Evolutionary conservation across 1,140 invertebrate genomes (phyloP).

Genomic region (Monochamus saltuarius): DNA sequence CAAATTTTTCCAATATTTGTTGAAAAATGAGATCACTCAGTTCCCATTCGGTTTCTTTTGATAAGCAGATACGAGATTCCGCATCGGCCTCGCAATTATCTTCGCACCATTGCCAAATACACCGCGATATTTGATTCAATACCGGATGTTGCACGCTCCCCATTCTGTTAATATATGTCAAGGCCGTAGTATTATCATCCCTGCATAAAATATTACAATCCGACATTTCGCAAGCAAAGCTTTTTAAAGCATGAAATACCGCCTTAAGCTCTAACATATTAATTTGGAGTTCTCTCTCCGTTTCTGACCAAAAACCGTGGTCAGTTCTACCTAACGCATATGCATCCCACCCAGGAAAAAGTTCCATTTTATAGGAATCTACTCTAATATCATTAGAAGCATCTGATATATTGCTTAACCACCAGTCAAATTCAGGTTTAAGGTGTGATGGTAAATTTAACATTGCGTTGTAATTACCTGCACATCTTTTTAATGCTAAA

Average conservation of each 20-base stretch:
- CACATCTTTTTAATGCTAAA: slow-evolving; percentile 4
- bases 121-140: slow-evolving; percentile 25
- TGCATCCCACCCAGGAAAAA: slow-evolving; percentile 14
- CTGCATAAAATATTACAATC: slow-evolving; percentile 34
- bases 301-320: slow-evolving; percentile 13
- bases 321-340: slow-evolving; percentile 5
- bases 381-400: not conserved
- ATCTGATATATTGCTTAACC: slow-evolving; percentile 5
- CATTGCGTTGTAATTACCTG: slow-evolving; percentile 8
- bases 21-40: slow-evolving; percentile 9
- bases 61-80: slow-evolving; percentile 27
- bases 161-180: slow-evolving; percentile 40
- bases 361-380: not conserved
- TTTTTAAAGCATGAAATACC: slow-evolving; percentile 15
- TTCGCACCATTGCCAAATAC: slow-evolving; percentile 36
- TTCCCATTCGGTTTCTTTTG: slow-evolving; percentile 29
- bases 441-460: not conserved
- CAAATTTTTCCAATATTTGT: slow-evolving; percentile 21
- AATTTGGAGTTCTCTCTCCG: slow-evolving; percentile 6
- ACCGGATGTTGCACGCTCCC: slow-evolving; percentile 30
- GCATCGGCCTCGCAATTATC: slow-evolving; percentile 34
- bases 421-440: slow-evolving; percentile 20
- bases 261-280: slow-evolving; percentile 24
- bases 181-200: slow-evolving; percentile 41
- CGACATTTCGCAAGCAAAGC: slow-evolving; percentile 8